These are phyloP conservation scores for Pterocles orientalis DNA, from an alignment of 2,113 vertebrate genomes.

Conservation along the genomic window DNA sequence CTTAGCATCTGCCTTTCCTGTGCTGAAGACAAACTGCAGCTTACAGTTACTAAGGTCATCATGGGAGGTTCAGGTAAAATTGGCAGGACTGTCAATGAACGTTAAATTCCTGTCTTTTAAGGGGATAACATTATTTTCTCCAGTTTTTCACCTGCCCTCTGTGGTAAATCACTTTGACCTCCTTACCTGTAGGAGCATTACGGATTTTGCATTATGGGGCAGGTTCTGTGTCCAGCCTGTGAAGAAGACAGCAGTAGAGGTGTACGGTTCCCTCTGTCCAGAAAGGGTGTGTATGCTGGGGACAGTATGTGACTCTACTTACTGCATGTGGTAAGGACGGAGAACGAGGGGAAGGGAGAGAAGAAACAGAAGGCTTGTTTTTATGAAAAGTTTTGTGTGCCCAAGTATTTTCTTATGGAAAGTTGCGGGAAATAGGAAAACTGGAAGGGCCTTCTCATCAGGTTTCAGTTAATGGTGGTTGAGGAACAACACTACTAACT, in stretches of 20 bases:
- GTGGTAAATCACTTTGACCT: neutral
- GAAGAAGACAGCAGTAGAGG: neutral
- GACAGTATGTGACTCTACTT: neutral
- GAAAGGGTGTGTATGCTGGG: neutral
- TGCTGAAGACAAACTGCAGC: neutral
- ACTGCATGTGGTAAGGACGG: neutral
- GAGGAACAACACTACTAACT: neutral
- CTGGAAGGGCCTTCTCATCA: neutral
- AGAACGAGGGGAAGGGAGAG: neutral
- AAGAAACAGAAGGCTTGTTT: neutral
- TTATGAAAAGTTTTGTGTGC: neutral
- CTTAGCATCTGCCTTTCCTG: neutral
- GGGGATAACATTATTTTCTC: neutral
- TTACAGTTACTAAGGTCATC: neutral
- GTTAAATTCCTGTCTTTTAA: neutral
- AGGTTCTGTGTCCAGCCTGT: neutral
- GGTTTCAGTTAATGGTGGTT: neutral
- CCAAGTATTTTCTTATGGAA: neutral
- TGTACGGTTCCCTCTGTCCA: neutral
- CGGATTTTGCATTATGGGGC: neutral
- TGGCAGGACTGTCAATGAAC: neutral
- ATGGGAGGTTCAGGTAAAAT: neutral
- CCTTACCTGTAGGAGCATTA: neutral
- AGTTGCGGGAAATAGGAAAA: neutral
- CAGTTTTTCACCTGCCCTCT: neutral